Evolutionary conservation across 2,888 invertebrate species (phyloP).

Genomic region (Tachina lurida): DNA sequence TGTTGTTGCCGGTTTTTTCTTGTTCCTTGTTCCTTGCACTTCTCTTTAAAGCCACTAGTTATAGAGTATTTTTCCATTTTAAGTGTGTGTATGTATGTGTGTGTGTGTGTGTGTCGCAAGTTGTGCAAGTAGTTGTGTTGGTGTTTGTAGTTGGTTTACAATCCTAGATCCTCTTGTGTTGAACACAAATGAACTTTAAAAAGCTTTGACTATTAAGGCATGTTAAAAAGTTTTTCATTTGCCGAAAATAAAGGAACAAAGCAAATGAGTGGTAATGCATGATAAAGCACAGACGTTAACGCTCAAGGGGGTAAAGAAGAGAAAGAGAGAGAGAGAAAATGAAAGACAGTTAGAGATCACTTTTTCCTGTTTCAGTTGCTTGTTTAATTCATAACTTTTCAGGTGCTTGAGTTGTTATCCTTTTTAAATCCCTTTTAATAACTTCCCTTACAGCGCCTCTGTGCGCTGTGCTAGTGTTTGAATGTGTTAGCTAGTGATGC

Average conservation of each 20-base stretch:
- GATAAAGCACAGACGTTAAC: conserved; percentile 8
- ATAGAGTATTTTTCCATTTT: conserved; percentile 34
- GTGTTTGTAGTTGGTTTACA: conserved; percentile 56
- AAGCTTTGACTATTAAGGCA: conserved; percentile 72
- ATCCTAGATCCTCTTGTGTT: conserved; percentile 63
- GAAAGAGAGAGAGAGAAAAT: not conserved
- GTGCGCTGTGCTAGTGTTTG: not conserved
- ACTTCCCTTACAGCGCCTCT: not conserved
- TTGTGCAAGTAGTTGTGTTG: conserved; percentile 12
- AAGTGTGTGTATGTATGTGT: not conserved
- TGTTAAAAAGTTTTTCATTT: conserved; percentile 66
- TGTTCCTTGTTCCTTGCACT: conserved; percentile 2
- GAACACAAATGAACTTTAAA: conserved; percentile 71
- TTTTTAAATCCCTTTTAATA: not conserved
- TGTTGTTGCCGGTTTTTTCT: conserved; percentile 35
- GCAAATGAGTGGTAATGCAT: conserved; percentile 30
- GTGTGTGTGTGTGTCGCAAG: not conserved
- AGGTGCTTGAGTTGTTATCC: not conserved
- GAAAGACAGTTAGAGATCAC: not conserved
- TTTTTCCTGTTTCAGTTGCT: not conserved
- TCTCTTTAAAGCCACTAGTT: conserved; percentile 62
- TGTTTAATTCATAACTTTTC: too few species aligned
- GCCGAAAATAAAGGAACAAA: conserved; percentile 17
- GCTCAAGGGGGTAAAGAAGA: too few species aligned
- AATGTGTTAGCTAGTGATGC: conserved; percentile 52